These are phyloP conservation scores for Paramisgurnus dabryanus DNA, from an alignment of 2,113 vertebrate genomes.

Conservation along the genomic window DNA sequence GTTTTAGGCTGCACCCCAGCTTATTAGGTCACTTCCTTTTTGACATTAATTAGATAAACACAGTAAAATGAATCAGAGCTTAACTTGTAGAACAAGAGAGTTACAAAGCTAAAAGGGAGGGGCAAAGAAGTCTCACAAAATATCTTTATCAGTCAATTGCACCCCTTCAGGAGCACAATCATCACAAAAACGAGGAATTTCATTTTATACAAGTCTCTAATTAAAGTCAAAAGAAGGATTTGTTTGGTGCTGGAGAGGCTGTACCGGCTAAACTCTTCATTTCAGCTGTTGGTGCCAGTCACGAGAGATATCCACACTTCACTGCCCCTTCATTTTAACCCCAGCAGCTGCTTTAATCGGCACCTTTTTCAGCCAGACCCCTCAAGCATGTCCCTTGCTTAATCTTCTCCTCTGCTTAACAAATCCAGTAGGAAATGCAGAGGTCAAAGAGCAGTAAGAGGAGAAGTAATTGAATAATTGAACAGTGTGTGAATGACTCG, in stretches of 20 bases:
- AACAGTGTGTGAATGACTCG: constrained; percentile 60
- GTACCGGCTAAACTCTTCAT: constrained; percentile 44
- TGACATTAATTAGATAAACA: constrained; percentile 63
- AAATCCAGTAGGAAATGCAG: constrained; percentile 59
- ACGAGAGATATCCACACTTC: constrained; percentile 26
- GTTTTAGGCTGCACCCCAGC: constrained; percentile 57
- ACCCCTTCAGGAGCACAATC: constrained; percentile 12
- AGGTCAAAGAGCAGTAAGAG: constrained; percentile 61
- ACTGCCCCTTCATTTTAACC: constrained; percentile 35
- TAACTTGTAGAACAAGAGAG: constrained; percentile 40
- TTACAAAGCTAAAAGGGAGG: not conserved
- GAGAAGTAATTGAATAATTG: constrained; percentile 69
- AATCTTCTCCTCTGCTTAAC: constrained; percentile 49
- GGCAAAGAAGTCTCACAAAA: constrained; percentile 5
- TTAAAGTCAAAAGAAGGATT: constrained; percentile 46
- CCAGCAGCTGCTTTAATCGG: constrained; percentile 3
- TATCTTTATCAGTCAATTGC: constrained; percentile 10
- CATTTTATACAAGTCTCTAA: constrained; percentile 33
- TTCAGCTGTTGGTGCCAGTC: constrained; percentile 13
- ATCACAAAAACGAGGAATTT: constrained; percentile 24
- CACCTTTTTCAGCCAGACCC: constrained; percentile 23
- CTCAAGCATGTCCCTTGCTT: constrained; percentile 24
- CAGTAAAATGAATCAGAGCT: constrained; percentile 13
- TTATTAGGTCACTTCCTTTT: constrained; percentile 55
- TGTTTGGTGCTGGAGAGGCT: constrained; percentile 7